Conservation (phyloP, 2,113 vertebrate species). For the Nipponia nippon region DNA sequence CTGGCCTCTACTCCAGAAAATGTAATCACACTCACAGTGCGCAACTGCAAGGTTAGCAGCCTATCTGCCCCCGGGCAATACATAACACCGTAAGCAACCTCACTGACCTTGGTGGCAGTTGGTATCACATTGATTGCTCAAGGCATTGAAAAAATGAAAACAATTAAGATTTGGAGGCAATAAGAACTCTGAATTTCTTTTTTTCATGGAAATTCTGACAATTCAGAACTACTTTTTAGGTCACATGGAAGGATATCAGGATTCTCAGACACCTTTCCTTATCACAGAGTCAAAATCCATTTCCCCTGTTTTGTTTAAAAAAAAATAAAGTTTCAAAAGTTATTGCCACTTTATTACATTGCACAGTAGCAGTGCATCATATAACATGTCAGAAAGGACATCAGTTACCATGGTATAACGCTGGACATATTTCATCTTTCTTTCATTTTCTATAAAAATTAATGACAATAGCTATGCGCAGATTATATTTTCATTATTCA, state of each 20-base stretch:
- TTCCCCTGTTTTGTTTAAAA: not conserved
- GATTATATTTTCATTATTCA: not conserved
- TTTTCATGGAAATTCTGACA: not conserved
- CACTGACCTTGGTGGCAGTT: not conserved
- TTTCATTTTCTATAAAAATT: not conserved
- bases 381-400: not conserved
- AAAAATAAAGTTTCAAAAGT: not conserved
- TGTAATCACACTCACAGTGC: not conserved
- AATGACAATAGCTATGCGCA: not conserved
- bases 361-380: not conserved
- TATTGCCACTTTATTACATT: not conserved
- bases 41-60: not conserved
- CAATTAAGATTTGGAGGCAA: not conserved
- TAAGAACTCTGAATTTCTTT: not conserved
- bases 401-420: not conserved
- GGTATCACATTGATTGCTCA: no score
- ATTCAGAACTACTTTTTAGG: not conserved
- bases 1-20: not conserved
- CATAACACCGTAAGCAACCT: rapidly evolving
- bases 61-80: not conserved
- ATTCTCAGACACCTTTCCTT: not conserved
- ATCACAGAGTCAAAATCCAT: not conserved
- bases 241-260: not conserved
- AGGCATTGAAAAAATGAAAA: not conserved
- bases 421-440: not conserved